Percentiles rank a stretch among this genome's conserved stretches.
phyloP scores from a whole-genome alignment of 2,888 invertebrate species.

The Athripsodes cinereus region DNA sequence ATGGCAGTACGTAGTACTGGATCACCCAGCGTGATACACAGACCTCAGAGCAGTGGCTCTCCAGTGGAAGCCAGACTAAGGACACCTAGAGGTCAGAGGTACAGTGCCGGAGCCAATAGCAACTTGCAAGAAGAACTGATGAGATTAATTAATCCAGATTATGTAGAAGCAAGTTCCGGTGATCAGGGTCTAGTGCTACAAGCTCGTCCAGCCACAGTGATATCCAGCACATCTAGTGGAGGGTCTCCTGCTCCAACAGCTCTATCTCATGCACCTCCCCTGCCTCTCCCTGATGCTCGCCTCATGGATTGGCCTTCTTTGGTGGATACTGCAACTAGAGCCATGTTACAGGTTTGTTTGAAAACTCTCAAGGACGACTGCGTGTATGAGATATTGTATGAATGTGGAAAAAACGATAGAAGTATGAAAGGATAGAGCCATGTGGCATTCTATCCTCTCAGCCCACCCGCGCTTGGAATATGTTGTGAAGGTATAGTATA shows the following conservation, averaged over 20 bases:
- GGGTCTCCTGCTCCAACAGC: slow-evolving; percentile 34
- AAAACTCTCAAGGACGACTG: too few relatives aligned
- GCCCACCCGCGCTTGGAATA: too few relatives aligned
- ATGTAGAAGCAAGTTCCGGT: slow-evolving; percentile 35
- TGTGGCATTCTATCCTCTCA: too few relatives aligned
- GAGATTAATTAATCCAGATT: slow-evolving; percentile 79
- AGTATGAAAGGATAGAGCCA: too few relatives aligned
- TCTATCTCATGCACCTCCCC: slow-evolving; percentile 30
- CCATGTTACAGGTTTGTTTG: slow-evolving; percentile 52
- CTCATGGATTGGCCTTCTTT: slow-evolving; percentile 76
- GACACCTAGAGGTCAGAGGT: slow-evolving; percentile 26
- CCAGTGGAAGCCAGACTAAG: slow-evolving; percentile 39
- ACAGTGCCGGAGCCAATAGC: slow-evolving; percentile 36
- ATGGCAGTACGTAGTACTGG: background rate
- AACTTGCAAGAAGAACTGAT: slow-evolving; percentile 80
- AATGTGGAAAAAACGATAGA: too few relatives aligned
- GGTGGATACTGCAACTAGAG: slow-evolving; percentile 73
- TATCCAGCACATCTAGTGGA: slow-evolving; percentile 54
- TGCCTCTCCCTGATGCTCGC: slow-evolving; percentile 61
- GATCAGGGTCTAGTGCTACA: slow-evolving; percentile 58
- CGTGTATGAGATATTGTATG: too few relatives aligned
- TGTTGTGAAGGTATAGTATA: too few relatives aligned
- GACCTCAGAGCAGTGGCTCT: slow-evolving; percentile 16
- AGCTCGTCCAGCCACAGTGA: slow-evolving; percentile 61
- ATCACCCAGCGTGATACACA: slow-evolving; percentile 7